phyloP scores from a whole-genome alignment of 2,888 invertebrate species.

The Polydesmus complanatus region DNA sequence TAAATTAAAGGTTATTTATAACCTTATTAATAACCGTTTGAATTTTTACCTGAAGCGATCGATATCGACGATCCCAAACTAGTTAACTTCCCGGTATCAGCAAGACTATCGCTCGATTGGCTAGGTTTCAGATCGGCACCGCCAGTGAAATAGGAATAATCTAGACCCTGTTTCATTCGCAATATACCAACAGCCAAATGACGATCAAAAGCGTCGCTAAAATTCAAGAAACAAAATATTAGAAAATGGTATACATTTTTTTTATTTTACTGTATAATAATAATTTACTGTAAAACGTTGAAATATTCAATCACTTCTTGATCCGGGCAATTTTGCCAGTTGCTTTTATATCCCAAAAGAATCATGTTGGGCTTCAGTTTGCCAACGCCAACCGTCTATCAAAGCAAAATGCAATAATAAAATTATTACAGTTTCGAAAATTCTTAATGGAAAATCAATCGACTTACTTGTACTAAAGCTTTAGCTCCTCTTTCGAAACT shows the following conservation, averaged over 20 bases:
- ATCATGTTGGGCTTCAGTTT: slow-evolving; percentile 38
- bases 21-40: too few species aligned
- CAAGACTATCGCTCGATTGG: background rate
- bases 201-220: slow-evolving; percentile 81
- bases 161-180: slow-evolving; percentile 71
- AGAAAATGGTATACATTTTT: background rate
- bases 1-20: too few species aligned
- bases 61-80: too few species aligned
- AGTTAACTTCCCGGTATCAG: too few species aligned
- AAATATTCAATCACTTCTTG: slow-evolving; percentile 76
- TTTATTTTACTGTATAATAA: background rate
- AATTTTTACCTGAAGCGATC: too few species aligned
- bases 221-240: background rate
- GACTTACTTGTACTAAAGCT: slow-evolving; percentile 31
- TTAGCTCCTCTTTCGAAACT: slow-evolving; percentile 32
- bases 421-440: too few species aligned
- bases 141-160: slow-evolving; percentile 38
- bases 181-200: slow-evolving; percentile 83
- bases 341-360: slow-evolving; percentile 36
- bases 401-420: slow-evolving; percentile 17
- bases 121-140: background rate
- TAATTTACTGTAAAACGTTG: slow-evolving; percentile 81
- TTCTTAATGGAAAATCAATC: too few species aligned
- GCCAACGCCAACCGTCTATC: slow-evolving; percentile 36
- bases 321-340: slow-evolving; percentile 45